phyloP scores from a whole-genome alignment of 92 coral and sea anemone genomes.

The Zoanthus sociatus region DNA sequence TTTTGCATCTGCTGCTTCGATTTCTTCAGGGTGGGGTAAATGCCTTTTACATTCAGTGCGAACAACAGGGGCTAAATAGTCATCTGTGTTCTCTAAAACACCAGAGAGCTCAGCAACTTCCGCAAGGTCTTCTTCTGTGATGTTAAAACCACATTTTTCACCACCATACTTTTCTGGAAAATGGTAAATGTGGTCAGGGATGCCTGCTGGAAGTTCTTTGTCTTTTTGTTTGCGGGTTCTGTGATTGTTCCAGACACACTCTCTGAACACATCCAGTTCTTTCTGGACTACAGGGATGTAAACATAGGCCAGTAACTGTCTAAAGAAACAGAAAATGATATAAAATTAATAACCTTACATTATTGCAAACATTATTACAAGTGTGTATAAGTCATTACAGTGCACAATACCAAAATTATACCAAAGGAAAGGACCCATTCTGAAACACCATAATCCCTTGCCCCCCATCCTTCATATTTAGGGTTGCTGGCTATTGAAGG shows the following conservation, averaged over 20 bases:
- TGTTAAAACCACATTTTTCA: constrained; percentile 47
- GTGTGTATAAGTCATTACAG: too few species aligned
- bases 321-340: too few species aligned
- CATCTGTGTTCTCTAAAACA: constrained; percentile 43
- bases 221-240: constrained; percentile 44
- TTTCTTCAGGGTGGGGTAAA: constrained; percentile 45
- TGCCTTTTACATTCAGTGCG: constrained; percentile 38
- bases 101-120: constrained; percentile 51
- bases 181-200: constrained; percentile 56
- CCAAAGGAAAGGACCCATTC: too few species aligned
- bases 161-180: constrained; percentile 62
- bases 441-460: too few species aligned
- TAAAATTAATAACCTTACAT: too few species aligned
- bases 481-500: too few species aligned
- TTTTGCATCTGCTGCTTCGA: constrained; percentile 35
- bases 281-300: constrained; percentile 62
- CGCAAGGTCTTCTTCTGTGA: constrained; percentile 32
- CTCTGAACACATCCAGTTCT: constrained; percentile 61
- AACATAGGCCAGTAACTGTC: constrained; percentile 45
- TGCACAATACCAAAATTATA: too few species aligned
- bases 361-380: too few species aligned
- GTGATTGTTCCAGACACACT: constrained; percentile 63
- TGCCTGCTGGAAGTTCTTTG: constrained; percentile 55
- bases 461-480: too few species aligned
- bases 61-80: constrained; percentile 39